A percentile compares a stretch with the other conserved stretches of the same genome.
phyloP scores from a whole-genome alignment of 1,140 invertebrate genomes.

The Conus ventricosus region DNA sequence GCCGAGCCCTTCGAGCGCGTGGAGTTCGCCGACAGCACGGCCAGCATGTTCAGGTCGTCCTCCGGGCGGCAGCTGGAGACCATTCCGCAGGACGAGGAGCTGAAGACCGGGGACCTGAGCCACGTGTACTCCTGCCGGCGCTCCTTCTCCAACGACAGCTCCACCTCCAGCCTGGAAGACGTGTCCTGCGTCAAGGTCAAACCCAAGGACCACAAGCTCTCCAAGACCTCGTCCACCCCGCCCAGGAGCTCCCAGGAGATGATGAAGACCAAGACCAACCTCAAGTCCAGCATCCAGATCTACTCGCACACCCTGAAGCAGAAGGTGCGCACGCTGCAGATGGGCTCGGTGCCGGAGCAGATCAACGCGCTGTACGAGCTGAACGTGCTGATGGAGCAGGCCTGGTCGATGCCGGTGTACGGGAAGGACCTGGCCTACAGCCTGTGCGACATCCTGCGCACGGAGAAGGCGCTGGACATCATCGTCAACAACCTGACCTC shows the following conservation, averaged over 20 bases:
- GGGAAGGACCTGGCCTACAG: conserved; percentile 80
- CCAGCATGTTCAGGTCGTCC: conserved; percentile 44
- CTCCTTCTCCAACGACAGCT: conserved; percentile 53
- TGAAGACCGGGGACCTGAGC: conserved; percentile 50
- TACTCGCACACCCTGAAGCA: conserved; percentile 53
- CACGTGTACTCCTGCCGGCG: conserved; percentile 45
- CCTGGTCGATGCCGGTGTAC: conserved; percentile 95
- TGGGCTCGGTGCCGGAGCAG: conserved; percentile 55
- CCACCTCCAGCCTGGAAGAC: conserved; percentile 43
- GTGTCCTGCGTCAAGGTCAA: conserved; percentile 30
- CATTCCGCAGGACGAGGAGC: conserved; percentile 56
- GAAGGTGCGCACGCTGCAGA: conserved; percentile 52
- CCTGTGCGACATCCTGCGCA: conserved; percentile 90
- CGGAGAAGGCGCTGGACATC: conserved; percentile 90
- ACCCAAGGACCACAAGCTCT: conserved; percentile 22
- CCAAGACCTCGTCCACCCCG: neutral
- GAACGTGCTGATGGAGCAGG: conserved; percentile 77
- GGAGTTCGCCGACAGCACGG: conserved; percentile 39
- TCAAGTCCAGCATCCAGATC: conserved; percentile 53
- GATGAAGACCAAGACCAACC: conserved; percentile 43
- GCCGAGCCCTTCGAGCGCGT: conserved; percentile 57
- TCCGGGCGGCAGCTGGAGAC: conserved; percentile 53
- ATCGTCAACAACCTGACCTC: conserved; percentile 75
- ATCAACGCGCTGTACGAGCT: conserved; percentile 55
- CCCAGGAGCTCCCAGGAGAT: conserved; percentile 33